These are phyloP conservation scores for Papilio glaucus DNA, from an alignment of 1,140 invertebrate genomes.

Conservation along the genomic window DNA sequence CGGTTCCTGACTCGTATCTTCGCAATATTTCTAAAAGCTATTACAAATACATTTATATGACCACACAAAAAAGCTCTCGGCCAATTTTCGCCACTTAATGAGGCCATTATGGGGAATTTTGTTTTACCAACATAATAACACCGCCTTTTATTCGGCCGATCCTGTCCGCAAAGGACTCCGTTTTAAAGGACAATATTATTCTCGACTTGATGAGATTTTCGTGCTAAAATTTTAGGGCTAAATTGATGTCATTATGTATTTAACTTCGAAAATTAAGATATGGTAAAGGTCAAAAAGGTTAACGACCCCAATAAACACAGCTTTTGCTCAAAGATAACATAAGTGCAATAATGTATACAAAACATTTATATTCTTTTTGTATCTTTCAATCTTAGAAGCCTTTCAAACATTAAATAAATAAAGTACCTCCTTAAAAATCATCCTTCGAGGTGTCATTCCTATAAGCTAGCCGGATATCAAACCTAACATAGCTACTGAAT, in stretches of 20 bases:
- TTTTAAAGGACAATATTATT: slow-evolving; percentile 80
- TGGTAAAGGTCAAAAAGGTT: slow-evolving; percentile 49
- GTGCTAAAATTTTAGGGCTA: slow-evolving; percentile 80
- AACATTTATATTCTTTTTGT: no score
- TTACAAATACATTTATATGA: slow-evolving; percentile 83
- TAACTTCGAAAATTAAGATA: slow-evolving; percentile 69
- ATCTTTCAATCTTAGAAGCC: no score
- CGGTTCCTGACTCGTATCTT: slow-evolving; percentile 74
- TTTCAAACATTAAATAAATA: no score
- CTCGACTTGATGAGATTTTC: slow-evolving; percentile 76
- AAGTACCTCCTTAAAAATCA: no score
- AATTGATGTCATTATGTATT: slow-evolving; percentile 78
- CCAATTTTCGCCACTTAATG: slow-evolving; percentile 83
- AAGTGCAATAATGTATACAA: no score
- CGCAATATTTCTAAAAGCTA: slow-evolving; percentile 82
- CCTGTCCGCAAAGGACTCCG: slow-evolving; percentile 73
- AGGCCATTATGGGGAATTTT: slow-evolving; percentile 82
- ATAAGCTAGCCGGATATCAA: no score
- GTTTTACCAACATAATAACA: slow-evolving; percentile 83
- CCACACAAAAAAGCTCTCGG: slow-evolving; percentile 80
- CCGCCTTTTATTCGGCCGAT: slow-evolving; percentile 77
- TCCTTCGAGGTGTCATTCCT: no score
- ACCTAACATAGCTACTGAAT: no score
- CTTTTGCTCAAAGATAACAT: slow-evolving; percentile 26
- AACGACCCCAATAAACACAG: slow-evolving; percentile 37